Base-by-base conservation (phyloP, 2,797 vertebrate species). In the Malurus splendens region DNA sequence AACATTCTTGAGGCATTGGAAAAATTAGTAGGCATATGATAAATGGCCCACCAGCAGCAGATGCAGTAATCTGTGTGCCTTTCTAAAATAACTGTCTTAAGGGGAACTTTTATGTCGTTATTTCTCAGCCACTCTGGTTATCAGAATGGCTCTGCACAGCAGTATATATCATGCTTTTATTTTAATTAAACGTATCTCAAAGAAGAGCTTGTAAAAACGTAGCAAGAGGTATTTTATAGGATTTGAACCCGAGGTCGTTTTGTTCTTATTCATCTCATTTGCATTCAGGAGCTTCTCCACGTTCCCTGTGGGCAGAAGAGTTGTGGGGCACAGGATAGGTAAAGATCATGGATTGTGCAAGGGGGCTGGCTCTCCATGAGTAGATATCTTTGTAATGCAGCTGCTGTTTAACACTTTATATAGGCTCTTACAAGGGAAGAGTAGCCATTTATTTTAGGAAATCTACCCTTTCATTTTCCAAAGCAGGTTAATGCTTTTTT, bases 131-230 rank as follows among this genome's bases (percentile, higher is more conserved):
- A 41, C 62, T 84, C 28, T 76, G 45, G 66, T 48, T 94, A 88
- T 96, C 93, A 87, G 89, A 94, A 91, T 59, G 95, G 72, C 90
- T 89, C 85, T 86, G 93, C 66, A 87, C 79, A 52, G 70, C 93
- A 89, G 78, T 82, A 86, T 96, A 96, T 92, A 90, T 96, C 94
- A 96, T 91, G 93, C 93, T 95, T 96, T 96, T 95, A 94, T 96
- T 96, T 96, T 97, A 97, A 97, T 97, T 97, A 97, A 97, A 91
- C 85, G 30, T 85, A 87, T 79, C 94, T 92, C 54, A 22, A 85
- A 82, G 95, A 95, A 92, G 94, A 83, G 86, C 96, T 96, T 96
- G 95, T 96, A 95, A 96, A 96, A 97, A 94, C 2, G 36, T 92
- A 95, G 87, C 95, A 86, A 73, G 86, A 93, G 87, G 94, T 91